These are phyloP conservation scores for Leptarthrus brevirostris DNA, from an alignment of 2,888 invertebrate genomes.

Conservation along the genomic window DNA sequence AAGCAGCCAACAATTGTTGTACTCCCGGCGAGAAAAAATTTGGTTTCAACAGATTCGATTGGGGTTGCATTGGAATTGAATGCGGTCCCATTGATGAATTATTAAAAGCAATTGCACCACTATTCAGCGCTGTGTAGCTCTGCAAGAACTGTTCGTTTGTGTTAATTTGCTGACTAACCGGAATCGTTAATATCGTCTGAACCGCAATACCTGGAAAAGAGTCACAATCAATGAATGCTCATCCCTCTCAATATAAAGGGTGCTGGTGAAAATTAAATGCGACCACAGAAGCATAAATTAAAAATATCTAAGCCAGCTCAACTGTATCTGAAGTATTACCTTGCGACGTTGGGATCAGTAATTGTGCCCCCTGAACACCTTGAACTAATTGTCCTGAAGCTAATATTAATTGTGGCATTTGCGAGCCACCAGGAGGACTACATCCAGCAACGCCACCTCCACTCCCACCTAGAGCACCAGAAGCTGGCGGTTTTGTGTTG, in stretches of 20 bases:
- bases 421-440: conserved; percentile 62
- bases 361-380: conserved; percentile 92
- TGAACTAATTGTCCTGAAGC: conserved; percentile 92
- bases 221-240: neutral
- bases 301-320: conserved; percentile 15
- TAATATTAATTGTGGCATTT: conserved; percentile 90
- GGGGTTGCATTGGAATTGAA: conserved; percentile 73
- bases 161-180: conserved; percentile 86
- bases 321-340: conserved; percentile 69
- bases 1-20: conserved; percentile 80
- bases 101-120: conserved; percentile 68
- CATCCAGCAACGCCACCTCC: conserved; percentile 70
- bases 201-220: conserved; percentile 83
- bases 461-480: conserved; percentile 67
- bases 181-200: conserved; percentile 95
- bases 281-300: neutral
- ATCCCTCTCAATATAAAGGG: neutral
- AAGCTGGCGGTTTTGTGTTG: conserved; percentile 70
- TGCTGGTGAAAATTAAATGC: neutral
- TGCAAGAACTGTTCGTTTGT: conserved; percentile 71
- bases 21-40: conserved; percentile 80
- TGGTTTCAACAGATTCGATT: conserved; percentile 78
- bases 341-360: conserved; percentile 95
- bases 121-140: conserved; percentile 59
- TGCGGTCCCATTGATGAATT: conserved; percentile 82